These are phyloP conservation scores for Bradypodion pumilum DNA, from an alignment of 2,797 vertebrate genomes.

Conservation along the genomic window DNA sequence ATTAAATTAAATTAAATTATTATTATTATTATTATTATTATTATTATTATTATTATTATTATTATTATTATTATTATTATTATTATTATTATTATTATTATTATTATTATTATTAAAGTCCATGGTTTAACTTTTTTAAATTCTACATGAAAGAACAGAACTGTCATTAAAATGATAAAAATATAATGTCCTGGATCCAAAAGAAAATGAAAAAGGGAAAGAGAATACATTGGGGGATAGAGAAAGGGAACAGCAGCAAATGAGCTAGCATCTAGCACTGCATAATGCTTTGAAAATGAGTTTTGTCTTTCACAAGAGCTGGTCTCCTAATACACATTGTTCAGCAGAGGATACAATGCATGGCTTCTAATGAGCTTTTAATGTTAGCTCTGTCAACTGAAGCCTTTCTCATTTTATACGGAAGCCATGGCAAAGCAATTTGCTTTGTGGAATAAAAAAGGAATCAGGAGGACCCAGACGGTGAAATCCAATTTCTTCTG, in stretches of 20 bases:
- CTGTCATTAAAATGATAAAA: slow-evolving; percentile 55
- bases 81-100: too few relatives aligned
- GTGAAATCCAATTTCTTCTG: slow-evolving; percentile 75
- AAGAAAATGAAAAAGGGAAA: neutral
- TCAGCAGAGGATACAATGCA: slow-evolving; percentile 35
- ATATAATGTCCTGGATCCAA: slow-evolving; percentile 23
- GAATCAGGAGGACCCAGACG: slow-evolving; percentile 64
- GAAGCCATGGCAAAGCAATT: slow-evolving; percentile 68
- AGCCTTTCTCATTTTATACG: slow-evolving; percentile 57
- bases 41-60: too few relatives aligned
- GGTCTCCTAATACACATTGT: slow-evolving; percentile 26
- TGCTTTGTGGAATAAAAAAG: slow-evolving; percentile 71
- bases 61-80: too few relatives aligned
- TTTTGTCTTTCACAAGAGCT: slow-evolving; percentile 48
- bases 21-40: too few relatives aligned
- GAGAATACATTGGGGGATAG: slow-evolving; percentile 24
- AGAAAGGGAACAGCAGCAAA: slow-evolving; percentile 16
- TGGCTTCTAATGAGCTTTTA: slow-evolving; percentile 62
- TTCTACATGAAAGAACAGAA: slow-evolving; percentile 47
- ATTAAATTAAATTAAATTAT: too few relatives aligned
- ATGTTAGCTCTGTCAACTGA: slow-evolving; percentile 51
- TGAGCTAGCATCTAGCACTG: slow-evolving; percentile 30
- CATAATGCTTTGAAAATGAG: slow-evolving; percentile 50
- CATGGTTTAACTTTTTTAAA: slow-evolving; percentile 37
- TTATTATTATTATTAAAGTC: too few relatives aligned